These are phyloP conservation scores for Umimayanthus kanabou DNA, from an alignment of 92 coral and sea anemone genomes.

Conservation along the genomic window DNA sequence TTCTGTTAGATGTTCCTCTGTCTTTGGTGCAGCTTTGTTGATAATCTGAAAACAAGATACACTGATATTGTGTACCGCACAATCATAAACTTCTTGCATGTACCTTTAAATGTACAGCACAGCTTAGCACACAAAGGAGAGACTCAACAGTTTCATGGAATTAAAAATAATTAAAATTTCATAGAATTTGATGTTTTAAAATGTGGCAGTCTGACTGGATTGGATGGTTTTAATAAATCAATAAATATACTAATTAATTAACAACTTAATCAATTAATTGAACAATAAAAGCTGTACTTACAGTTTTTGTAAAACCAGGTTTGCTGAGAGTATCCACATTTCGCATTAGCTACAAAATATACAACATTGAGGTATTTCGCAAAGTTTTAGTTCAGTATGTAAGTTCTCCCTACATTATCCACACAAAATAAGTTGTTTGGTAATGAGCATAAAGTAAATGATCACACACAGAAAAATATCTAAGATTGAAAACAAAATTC, in stretches of 20 bases:
- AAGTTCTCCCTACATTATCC: too few relatives aligned
- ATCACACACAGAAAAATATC: too few relatives aligned
- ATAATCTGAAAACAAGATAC: constrained; percentile 9
- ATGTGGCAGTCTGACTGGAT: too few relatives aligned
- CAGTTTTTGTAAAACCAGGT: constrained; percentile 44
- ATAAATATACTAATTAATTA: too few relatives aligned
- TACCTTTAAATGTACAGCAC: too few relatives aligned
- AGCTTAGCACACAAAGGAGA: not conserved
- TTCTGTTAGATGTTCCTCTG: constrained; percentile 25
- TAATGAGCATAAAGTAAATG: too few relatives aligned
- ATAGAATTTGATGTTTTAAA: too few relatives aligned
- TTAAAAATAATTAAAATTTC: too few relatives aligned
- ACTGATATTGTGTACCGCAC: not conserved
- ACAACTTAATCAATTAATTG: not conserved
- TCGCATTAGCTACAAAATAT: constrained; percentile 32
- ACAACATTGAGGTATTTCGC: not conserved
- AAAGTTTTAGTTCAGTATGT: too few relatives aligned
- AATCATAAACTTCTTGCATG: not conserved
- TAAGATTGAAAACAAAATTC: too few relatives aligned
- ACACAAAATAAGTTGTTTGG: too few relatives aligned
- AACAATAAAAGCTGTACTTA: not conserved
- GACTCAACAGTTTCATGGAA: too few relatives aligned
- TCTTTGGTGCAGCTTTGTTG: constrained; percentile 25
- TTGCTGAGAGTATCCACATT: constrained; percentile 47
- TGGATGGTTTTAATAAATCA: not conserved